Evolutionary conservation across 2,888 invertebrate species (phyloP).

Genomic region (Dinocampus coccinellae): DNA sequence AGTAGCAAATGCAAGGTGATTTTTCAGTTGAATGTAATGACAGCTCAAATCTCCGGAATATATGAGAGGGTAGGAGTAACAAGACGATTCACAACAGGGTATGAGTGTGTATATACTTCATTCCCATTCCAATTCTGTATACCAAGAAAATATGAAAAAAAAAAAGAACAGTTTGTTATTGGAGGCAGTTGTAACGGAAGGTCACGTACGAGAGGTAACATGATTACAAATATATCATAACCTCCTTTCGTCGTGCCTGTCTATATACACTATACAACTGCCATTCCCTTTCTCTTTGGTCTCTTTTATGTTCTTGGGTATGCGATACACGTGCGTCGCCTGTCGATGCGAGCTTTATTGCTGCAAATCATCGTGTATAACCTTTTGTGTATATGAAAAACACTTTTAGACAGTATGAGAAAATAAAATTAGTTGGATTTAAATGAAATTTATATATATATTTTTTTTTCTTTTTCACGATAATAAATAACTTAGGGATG

Average conservation of each 20-base stretch:
- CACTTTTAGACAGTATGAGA: not conserved
- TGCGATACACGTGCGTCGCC: conserved; percentile 65
- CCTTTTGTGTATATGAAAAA: conserved; percentile 7
- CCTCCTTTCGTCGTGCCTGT: conserved; percentile 47
- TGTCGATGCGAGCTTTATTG: conserved; percentile 64
- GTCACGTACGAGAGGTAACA: conserved; percentile 63
- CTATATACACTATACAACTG: not conserved
- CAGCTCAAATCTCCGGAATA: not conserved
- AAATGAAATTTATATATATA: too few relatives aligned
- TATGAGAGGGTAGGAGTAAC: not conserved
- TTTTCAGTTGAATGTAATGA: conserved; percentile 9
- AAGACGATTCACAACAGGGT: not conserved
- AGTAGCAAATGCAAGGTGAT: conserved; percentile 24
- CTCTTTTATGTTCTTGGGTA: conserved; percentile 43
- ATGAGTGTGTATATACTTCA: conserved; percentile 4
- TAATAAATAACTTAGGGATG: not conserved
- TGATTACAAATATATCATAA: conserved; percentile 69
- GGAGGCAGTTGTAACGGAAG: conserved; percentile 66
- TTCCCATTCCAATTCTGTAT: not conserved
- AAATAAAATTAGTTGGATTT: not conserved
- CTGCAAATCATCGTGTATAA: conserved; percentile 61
- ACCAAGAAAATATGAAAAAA: conserved; percentile 30
- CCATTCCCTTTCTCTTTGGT: conserved; percentile 38
- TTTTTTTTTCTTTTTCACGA: not conserved
- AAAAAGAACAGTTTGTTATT: conserved; percentile 59